phyloP scores from a whole-genome alignment of 2,888 invertebrate genomes.

The Rhabditoides inermis region DNA sequence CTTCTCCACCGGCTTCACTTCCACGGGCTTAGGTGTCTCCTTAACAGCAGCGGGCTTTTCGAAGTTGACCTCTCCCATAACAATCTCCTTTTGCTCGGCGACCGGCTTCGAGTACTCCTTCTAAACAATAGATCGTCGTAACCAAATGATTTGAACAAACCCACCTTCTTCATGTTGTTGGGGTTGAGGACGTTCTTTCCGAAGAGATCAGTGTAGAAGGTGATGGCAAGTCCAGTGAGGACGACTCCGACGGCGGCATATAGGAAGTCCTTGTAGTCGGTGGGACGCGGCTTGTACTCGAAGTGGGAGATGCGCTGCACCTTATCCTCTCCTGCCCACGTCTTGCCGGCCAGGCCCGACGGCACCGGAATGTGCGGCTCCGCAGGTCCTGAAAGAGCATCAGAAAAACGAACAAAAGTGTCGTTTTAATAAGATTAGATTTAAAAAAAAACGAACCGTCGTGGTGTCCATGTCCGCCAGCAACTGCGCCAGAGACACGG shows the following conservation, averaged over 20 bases:
- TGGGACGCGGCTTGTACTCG: slow-evolving; percentile 15
- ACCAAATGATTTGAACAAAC: not conserved
- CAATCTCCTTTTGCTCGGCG: no score
- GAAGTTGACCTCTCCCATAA: not conserved
- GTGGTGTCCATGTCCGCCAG: no score
- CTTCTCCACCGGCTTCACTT: not conserved
- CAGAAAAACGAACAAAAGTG: no score
- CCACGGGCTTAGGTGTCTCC: not conserved
- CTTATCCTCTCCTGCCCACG: no score
- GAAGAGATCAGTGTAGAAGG: slow-evolving; percentile 5
- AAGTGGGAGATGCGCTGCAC: slow-evolving; percentile 3
- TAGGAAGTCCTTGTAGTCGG: slow-evolving; percentile 17
- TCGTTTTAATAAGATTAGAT: no score
- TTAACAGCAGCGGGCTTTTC: not conserved
- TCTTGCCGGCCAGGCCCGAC: no score
- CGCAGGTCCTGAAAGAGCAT: no score
- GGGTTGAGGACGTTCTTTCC: slow-evolving; percentile 1
- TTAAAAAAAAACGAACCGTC: no score
- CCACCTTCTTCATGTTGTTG: not conserved
- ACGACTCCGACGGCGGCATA: slow-evolving; percentile 24
- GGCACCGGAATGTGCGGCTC: no score
- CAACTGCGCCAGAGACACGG: no score
- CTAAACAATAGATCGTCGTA: no score
- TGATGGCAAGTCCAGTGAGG: slow-evolving; percentile 22
- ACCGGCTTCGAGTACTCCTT: no score